Base-by-base conservation (phyloP, 1,140 invertebrate species). In the Hormaphis cornu region DNA sequence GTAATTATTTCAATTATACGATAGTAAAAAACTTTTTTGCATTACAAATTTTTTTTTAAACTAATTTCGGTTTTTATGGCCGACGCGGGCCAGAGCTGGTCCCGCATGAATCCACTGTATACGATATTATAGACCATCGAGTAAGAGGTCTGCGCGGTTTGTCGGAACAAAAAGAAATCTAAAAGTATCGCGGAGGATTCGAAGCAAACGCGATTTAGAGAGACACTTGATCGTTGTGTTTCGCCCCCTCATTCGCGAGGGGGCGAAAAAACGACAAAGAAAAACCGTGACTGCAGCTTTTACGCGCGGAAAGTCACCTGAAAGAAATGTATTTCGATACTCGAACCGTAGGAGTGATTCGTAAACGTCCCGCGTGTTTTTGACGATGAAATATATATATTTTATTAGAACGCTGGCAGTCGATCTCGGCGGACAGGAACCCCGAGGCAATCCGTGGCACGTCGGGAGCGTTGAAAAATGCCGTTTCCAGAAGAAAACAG, bases 301-400 rank as follows among this genome's bases (percentile, higher is more conserved):
- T 40, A 24, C 20, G 33, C n/a, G n/a, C n/a, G n/a, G n/a, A 58
- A 24, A 58, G 54, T 58, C 35, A 35, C 20, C 54, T 24, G 54
- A 58, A 40, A 40, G 54, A 58, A 58, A 58, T 58, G 37, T 58
- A 58, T 58, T 58, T 40, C 54, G 54, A 58, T 58, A 58, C 54
- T 58, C 20, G 16, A 58, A 37, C n/a, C 33, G 54, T 58, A 58
- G 44, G 44, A 63, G 58, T 46, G 42, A 63, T 63, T 63, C 58
- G 58, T 63, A 46, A 63, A 63, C 58, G 58, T 42, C 42, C 28
- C 28, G 58, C n/a, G 58, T 63, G 58, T 46, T 63, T 46, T 20
- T 63, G 58, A 63, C 58, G 58, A 30, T 44, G 58, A 63, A 63
- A 63, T 63, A 63, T 63, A 63, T 63, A n/a, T n/a, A n/a, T 63